phyloP scores from a whole-genome alignment of 2,113 vertebrate genomes.

The Sclerurus mexicanus region DNA sequence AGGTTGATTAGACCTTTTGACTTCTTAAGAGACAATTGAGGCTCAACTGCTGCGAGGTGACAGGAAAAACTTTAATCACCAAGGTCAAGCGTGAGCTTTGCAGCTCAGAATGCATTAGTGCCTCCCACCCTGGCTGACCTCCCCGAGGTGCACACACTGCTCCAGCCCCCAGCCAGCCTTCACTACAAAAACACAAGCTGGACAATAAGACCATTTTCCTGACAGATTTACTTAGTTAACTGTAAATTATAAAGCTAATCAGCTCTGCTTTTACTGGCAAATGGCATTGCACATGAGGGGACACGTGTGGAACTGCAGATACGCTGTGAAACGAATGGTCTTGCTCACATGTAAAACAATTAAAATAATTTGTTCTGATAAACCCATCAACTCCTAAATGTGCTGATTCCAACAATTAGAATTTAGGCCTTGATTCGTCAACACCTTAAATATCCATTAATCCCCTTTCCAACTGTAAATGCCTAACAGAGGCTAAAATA shows the following conservation, averaged over 20 bases:
- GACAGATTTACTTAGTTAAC: slow-evolving; percentile 2
- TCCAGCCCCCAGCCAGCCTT: slow-evolving; percentile 18
- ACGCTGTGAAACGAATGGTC: neutral
- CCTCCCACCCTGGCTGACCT: slow-evolving; percentile 14
- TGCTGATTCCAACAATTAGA: neutral
- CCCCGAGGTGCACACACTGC: neutral
- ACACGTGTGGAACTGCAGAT: neutral
- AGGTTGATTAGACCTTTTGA: slow-evolving; percentile 65
- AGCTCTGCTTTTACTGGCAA: slow-evolving; percentile 1
- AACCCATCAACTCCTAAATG: neutral
- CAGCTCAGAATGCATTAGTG: slow-evolving; percentile 36
- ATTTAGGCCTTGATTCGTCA: neutral
- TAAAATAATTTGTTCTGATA: neutral
- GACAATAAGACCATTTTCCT: neutral
- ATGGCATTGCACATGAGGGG: neutral
- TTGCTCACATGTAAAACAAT: neutral
- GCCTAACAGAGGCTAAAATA: neutral
- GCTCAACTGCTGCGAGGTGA: slow-evolving; percentile 42
- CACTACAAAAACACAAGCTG: neutral
- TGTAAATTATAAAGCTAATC: slow-evolving; percentile 44
- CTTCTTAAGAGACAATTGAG: slow-evolving; percentile 53
- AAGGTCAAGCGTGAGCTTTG: slow-evolving; percentile 57
- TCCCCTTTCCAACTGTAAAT: neutral
- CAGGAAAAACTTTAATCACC: slow-evolving; percentile 36
- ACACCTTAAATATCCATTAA: neutral